These are phyloP conservation scores for Misgurnus anguillicaudatus DNA, from an alignment of 2,113 vertebrate species.

Conservation along the genomic window DNA sequence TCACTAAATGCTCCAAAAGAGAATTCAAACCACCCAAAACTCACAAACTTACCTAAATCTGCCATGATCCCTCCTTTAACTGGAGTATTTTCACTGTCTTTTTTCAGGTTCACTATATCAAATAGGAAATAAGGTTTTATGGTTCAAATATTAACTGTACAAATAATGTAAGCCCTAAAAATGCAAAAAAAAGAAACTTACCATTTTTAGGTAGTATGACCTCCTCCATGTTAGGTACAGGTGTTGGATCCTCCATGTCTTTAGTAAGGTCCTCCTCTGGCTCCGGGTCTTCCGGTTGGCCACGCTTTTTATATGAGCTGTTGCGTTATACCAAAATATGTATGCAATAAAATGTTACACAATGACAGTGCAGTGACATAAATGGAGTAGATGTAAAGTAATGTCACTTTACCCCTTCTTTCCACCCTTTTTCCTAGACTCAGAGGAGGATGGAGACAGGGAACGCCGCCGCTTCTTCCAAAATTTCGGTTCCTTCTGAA, in stretches of 20 bases:
- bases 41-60: slow-evolving; percentile 83
- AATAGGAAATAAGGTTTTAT: slow-evolving; percentile 4
- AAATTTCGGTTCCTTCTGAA: slow-evolving; percentile 77
- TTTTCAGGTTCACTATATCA: slow-evolving; percentile 90
- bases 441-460: slow-evolving; percentile 85
- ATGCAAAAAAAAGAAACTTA: slow-evolving; percentile 54
- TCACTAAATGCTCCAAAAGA: background rate
- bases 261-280: slow-evolving; percentile 95
- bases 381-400: background rate
- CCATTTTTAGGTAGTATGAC: slow-evolving; percentile 95
- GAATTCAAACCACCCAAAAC: background rate
- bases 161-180: background rate
- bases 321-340: slow-evolving; percentile 49
- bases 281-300: slow-evolving; percentile 88
- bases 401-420: slow-evolving; percentile 87
- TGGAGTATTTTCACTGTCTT: slow-evolving; percentile 96
- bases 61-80: slow-evolving; percentile 96
- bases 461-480: slow-evolving; percentile 90
- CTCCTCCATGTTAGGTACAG: slow-evolving; percentile 96
- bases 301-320: slow-evolving; percentile 84
- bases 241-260: slow-evolving; percentile 97
- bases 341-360: background rate
- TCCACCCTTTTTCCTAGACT: slow-evolving; percentile 88
- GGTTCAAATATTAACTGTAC: background rate
- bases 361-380: background rate